A percentile compares a stretch with the other conserved stretches of the same genome.
Conservation (phyloP, 2,797 vertebrate species). For the Xenentodon cancila region DNA sequence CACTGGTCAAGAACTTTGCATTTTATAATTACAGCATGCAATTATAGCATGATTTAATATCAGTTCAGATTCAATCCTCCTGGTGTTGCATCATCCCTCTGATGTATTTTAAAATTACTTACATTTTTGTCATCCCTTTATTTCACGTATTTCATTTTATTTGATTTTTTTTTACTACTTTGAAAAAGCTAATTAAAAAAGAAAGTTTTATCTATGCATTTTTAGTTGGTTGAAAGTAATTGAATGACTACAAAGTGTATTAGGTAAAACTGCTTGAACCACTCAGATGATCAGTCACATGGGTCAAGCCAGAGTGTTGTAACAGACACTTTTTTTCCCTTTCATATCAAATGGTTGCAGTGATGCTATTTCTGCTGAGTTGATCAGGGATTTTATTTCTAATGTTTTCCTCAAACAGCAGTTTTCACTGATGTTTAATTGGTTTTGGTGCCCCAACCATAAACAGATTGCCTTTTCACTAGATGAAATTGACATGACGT, state of each 20-base stretch:
- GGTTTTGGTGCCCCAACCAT: constrained; percentile 22
- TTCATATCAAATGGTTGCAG: background rate
- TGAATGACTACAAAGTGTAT: no score
- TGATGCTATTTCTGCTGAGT: constrained; percentile 44
- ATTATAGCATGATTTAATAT: constrained; percentile 33
- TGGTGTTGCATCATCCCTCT: background rate
- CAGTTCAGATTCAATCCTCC: constrained; percentile 31
- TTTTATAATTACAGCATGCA: constrained; percentile 3
- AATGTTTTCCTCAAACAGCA: constrained; percentile 18
- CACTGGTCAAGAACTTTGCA: constrained; percentile 38
- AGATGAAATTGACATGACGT: constrained; percentile 19
- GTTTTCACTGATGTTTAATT: constrained; percentile 35
- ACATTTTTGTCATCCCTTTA: background rate
- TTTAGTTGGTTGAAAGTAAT: no score
- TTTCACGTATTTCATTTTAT: background rate
- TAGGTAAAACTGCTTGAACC: background rate
- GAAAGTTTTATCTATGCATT: no score
- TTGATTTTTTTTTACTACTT: background rate
- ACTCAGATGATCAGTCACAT: constrained; percentile 13
- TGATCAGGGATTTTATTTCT: constrained; percentile 28
- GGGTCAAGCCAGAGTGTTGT: constrained; percentile 2
- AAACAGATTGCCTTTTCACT: constrained; percentile 36
- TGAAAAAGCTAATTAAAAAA: no score
- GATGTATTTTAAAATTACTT: background rate
- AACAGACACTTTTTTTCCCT: background rate